Conservation (phyloP, 2,888 invertebrate genomes). For the Nomada fabriciana region DNA sequence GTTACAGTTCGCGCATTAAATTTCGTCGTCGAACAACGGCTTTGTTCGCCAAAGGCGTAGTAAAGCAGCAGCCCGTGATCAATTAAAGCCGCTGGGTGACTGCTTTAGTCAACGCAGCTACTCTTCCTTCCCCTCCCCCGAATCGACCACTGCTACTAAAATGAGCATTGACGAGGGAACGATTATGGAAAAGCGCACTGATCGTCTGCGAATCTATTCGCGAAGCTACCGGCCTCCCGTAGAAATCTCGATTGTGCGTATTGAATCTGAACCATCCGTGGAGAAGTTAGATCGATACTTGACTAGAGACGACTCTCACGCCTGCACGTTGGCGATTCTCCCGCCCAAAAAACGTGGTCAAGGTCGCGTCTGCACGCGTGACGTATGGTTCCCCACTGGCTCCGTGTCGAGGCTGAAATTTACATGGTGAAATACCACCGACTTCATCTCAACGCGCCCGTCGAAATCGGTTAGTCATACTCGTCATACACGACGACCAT, state of each 20-base stretch:
- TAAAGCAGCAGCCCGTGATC: slow-evolving; percentile 15
- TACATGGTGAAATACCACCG: slow-evolving; percentile 67
- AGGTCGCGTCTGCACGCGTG: slow-evolving; percentile 64
- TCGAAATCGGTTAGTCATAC: slow-evolving; percentile 76
- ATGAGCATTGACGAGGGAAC: not conserved
- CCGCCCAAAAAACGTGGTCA: slow-evolving; percentile 69
- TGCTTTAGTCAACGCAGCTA: slow-evolving; percentile 10
- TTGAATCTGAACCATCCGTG: slow-evolving; percentile 22
- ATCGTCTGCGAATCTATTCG: too few relatives aligned
- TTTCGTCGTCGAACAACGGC: not conserved
- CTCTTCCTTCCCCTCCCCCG: not conserved
- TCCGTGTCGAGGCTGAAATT: slow-evolving; percentile 65
- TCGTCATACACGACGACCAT: slow-evolving; percentile 66
- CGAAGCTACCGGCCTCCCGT: too few relatives aligned
- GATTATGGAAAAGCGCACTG: not conserved
- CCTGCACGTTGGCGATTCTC: slow-evolving; percentile 48
- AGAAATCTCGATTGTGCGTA: not conserved
- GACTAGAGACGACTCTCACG: slow-evolving; percentile 52
- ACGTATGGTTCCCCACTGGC: slow-evolving; percentile 57
- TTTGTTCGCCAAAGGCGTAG: not conserved
- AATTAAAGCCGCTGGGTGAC: slow-evolving; percentile 11
- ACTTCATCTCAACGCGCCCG: slow-evolving; percentile 55
- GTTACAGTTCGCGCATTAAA: not conserved
- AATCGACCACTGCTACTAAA: not conserved
- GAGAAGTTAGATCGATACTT: slow-evolving; percentile 47